Percentiles rank a stretch among this genome's conserved stretches.
Conservation (phyloP, 2,113 vertebrate genomes). For the Rhea pennata region DNA sequence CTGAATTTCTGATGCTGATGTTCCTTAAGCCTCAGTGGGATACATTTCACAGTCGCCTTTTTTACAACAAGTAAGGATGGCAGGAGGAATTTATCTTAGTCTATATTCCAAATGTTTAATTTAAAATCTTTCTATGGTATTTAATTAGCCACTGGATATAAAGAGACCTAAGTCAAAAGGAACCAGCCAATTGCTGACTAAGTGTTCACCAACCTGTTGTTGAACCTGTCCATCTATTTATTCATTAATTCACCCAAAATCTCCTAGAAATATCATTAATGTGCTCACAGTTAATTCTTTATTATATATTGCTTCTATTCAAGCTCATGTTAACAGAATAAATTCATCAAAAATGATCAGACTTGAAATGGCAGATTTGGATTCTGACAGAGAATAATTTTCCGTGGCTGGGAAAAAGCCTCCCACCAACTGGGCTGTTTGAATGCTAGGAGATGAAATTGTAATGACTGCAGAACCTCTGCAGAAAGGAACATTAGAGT, state of each 20-base stretch:
- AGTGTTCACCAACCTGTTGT: constrained; percentile 48
- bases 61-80: neutral
- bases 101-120: neutral
- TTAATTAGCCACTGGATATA: constrained; percentile 26
- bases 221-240: constrained; percentile 56
- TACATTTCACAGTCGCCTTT: neutral
- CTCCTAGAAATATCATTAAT: constrained; percentile 63
- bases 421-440: constrained; percentile 44
- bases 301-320: constrained; percentile 63
- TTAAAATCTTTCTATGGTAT: neutral
- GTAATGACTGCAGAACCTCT: constrained; percentile 20
- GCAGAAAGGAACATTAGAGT: constrained; percentile 13
- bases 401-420: constrained; percentile 59
- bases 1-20: neutral
- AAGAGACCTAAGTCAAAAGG: neutral
- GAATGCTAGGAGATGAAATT: constrained; percentile 44
- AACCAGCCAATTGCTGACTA: constrained; percentile 36
- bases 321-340: constrained; percentile 67
- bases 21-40: neutral
- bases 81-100: neutral
- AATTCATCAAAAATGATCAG: constrained; percentile 71
- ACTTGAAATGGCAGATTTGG: constrained; percentile 75
- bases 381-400: constrained; percentile 76
- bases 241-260: constrained; percentile 53
- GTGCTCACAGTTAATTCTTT: constrained; percentile 69